Conservation (phyloP, 1,140 invertebrate species). For the Drosophila sulfurigaster region DNA sequence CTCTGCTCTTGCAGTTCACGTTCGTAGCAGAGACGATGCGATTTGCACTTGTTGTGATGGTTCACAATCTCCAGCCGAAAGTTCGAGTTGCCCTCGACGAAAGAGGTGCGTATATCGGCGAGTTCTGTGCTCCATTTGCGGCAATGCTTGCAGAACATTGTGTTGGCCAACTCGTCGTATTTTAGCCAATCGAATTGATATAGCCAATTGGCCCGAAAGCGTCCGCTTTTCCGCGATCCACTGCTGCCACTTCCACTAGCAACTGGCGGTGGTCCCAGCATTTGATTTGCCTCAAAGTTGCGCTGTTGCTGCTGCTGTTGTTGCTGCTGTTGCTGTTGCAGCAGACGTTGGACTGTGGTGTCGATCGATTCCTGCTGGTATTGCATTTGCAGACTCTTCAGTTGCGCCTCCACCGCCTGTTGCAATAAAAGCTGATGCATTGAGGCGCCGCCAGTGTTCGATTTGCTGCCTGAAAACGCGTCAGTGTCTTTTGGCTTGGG, state of each 20-base stretch:
- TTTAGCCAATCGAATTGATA: constrained; percentile 89
- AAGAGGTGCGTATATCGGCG: constrained; percentile 90
- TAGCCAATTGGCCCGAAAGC: constrained; percentile 88
- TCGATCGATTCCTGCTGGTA: constrained; percentile 68
- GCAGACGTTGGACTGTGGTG: constrained; percentile 64
- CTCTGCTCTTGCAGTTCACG: constrained; percentile 85
- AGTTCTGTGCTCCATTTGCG: constrained; percentile 89
- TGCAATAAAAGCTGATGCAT: constrained; percentile 72
- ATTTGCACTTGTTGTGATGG: constrained; percentile 91
- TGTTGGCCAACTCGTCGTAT: constrained; percentile 88
- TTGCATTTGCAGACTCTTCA: constrained; percentile 64
- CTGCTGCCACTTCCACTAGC: constrained; percentile 5
- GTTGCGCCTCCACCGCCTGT: constrained; percentile 70
- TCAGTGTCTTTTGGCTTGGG: constrained; percentile 66
- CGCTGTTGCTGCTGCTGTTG: constrained; percentile 31
- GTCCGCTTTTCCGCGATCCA: constrained; percentile 86
- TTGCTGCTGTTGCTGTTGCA: constrained; percentile 71
- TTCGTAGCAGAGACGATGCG: constrained; percentile 88
- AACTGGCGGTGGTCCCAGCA: constrained; percentile 22
- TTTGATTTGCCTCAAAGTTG: constrained; percentile 22
- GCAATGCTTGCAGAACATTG: constrained; percentile 91
- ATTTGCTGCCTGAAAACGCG: constrained; percentile 57
- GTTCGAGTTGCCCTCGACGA: constrained; percentile 90
- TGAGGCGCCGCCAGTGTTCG: constrained; percentile 29
- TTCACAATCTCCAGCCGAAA: constrained; percentile 91